Evolutionary conservation across 2,113 vertebrate species (phyloP), one percentile per base, ranked within the genome.

Genomic region (Xiphorhynchus elegans): DNA sequence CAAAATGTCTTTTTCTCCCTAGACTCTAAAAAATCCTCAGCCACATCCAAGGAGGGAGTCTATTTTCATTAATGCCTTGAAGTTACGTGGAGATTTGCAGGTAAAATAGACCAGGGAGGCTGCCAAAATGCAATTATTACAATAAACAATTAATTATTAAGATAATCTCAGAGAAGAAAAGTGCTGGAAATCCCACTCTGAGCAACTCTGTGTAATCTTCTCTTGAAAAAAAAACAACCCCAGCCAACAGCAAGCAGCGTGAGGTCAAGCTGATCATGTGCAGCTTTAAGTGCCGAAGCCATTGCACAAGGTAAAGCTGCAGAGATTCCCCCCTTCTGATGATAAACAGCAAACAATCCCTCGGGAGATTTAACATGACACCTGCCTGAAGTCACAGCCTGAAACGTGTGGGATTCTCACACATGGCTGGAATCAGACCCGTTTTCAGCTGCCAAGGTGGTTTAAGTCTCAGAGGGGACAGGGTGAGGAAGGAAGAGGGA

Each of bases 191-290:
- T 64, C 76, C 56, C 44, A 58, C 83, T 89, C 68, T 0, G 16
- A 72, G 55, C 31, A 52, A 72, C 40, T 28, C 26, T 10, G 21
- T 8, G 31, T 95, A 81, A 96, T 94, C 69, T 92, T 50, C 89
- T 86, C 56, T 35, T 35, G 40, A 58, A 29, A 31, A 64, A 81
- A 76, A 59, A 17, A 1, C 3, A 11, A 17, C 2, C 3, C 23
- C 35, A 50, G 55, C 4, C 69, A 70, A 44, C 39, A 40, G 21
- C 64, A 2, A 2, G 60, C 88, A 84, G 55, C 2, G 1, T 73
- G 59, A 94, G 80, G 90, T 93, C 84, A 95, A 84, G 88, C 88
- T 90, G 96, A 64, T 96, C 90, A 66, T 59, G 73, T 79, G 60
- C 66, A 75, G 92, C 80, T 95, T 96, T 96, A 84, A 77, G 13